Percentiles rank a stretch among this genome's conserved stretches.
Evolutionary conservation across 2,888 invertebrate genomes (phyloP).

Genomic region (Oxycera nigricornis): DNA sequence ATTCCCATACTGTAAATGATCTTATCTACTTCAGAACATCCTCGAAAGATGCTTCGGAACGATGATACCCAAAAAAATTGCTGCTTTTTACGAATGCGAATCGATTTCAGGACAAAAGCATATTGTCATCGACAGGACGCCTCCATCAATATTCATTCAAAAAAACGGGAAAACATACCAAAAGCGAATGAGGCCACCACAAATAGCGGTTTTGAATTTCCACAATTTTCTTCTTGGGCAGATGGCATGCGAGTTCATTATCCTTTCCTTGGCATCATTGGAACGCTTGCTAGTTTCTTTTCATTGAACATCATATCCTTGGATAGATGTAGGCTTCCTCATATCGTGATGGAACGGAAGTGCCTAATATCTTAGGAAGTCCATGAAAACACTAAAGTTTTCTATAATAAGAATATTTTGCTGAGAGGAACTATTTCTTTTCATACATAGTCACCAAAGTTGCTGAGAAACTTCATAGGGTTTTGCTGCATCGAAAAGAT

Average conservation of each 20-base stretch:
- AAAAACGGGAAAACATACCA: not conserved
- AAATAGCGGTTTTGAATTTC: not conserved
- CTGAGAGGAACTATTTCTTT: constrained; percentile 1
- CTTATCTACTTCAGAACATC: not conserved
- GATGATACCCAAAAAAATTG: not conserved
- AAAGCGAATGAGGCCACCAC: not conserved
- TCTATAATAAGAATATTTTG: not conserved
- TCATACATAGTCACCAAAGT: too few relatives aligned
- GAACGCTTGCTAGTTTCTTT: not conserved
- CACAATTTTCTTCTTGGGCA: not conserved
- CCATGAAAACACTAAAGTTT: not conserved
- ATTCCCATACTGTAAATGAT: not conserved
- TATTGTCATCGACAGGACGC: not conserved
- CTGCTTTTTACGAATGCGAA: not conserved
- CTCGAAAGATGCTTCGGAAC: not conserved
- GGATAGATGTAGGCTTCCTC: not conserved
- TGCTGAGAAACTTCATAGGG: constrained; percentile 5
- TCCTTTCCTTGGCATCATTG: constrained; percentile 12
- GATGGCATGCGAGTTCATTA: constrained; percentile 6
- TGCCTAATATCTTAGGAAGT: not conserved
- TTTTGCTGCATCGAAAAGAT: not conserved
- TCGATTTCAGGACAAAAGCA: not conserved
- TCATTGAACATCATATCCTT: not conserved
- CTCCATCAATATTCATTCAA: constrained; percentile 1
- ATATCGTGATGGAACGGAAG: not conserved